Evolutionary conservation across 2,888 invertebrate species (phyloP).

Genomic region (Congeria kusceri): DNA sequence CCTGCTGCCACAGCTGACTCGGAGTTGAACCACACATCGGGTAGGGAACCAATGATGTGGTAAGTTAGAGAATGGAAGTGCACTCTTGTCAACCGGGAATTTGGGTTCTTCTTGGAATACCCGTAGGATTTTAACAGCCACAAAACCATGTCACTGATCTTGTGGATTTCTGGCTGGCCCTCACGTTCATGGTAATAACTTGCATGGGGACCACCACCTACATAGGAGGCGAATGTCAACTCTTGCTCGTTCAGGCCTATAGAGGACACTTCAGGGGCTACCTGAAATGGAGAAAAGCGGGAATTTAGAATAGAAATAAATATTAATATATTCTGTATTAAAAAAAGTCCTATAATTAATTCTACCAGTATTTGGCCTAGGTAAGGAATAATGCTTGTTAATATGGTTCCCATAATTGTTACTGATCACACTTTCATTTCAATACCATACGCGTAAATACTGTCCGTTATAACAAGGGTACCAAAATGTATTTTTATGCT

Average conservation of each 20-base stretch:
- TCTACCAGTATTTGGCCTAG: too few relatives aligned
- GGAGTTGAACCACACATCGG: constrained; percentile 85
- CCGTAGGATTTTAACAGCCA: constrained; percentile 86
- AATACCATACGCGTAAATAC: too few relatives aligned
- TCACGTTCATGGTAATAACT: constrained; percentile 61
- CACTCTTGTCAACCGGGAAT: constrained; percentile 84
- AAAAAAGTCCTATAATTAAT: too few relatives aligned
- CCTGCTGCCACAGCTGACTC: constrained; percentile 86
- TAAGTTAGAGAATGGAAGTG: constrained; percentile 86
- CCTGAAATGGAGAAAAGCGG: constrained; percentile 75
- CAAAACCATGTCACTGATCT: constrained; percentile 86
- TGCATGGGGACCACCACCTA: constrained; percentile 84
- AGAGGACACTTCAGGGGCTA: constrained; percentile 82
- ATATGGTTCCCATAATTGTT: too few relatives aligned
- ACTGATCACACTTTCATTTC: too few relatives aligned
- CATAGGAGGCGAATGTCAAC: constrained; percentile 84
- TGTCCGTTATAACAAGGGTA: too few relatives aligned
- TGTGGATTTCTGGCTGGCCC: constrained; percentile 84
- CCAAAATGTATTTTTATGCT: too few relatives aligned
- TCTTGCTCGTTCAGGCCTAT: constrained; percentile 86
- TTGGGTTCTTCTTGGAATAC: constrained; percentile 78
- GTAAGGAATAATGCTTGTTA: too few relatives aligned
- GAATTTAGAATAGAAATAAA: too few relatives aligned
- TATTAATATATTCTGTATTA: too few relatives aligned
- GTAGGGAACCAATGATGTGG: constrained; percentile 85